Evolutionary conservation across 2,113 vertebrate species (phyloP), one percentile per base, ranked within the genome.

Genomic region (Callionymus lyra): DNA sequence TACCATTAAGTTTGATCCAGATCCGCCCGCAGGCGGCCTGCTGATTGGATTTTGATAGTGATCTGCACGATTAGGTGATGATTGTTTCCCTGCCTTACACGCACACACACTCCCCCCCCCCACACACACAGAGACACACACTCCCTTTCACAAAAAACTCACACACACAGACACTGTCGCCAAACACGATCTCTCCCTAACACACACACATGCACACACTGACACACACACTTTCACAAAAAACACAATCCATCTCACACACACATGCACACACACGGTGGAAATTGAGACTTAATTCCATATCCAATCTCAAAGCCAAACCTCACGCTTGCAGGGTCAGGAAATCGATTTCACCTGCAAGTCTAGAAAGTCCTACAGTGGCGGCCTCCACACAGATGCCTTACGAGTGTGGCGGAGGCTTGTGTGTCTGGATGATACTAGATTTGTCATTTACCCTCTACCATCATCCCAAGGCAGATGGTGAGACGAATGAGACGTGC

Each of bases 21-120:
- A 50, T 41, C 38, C 15, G 65, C 70, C 70, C 27, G 9, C 3
- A 59, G 67, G 64, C 38, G 31, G 35, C 45, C 38, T 27, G 18
- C 27, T 75, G 77, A 77, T 80, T 70, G 66, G 50, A 63, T 77
- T 62, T 44, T 69, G 71, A 77, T 73, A 69, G 56, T 47, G 66
- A 80, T 80, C 74, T 73, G 46, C 31, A 72, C 63, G 34, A 70
- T 74, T 72, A 68, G 57, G 54, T 64, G 63, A 66, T 70, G 59
- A 71, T 63, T 67, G 56, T 50, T 37, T 32, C 11, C 35, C 27
- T 3, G n/a, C 34, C 31, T n/a, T 12, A 6, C 11, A 6, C 31
- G 2, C 42, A 2, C 42, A 6, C 41, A 15, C 41, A n/a, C n/a
- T n/a, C n/a, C n/a, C n/a, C n/a, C n/a, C n/a, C n/a, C n/a, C n/a